Percentiles rank a stretch among this genome's conserved stretches.
These are phyloP conservation scores for Hafferia zeledoni DNA, from an alignment of 2,797 vertebrate species.

Conservation along the genomic window DNA sequence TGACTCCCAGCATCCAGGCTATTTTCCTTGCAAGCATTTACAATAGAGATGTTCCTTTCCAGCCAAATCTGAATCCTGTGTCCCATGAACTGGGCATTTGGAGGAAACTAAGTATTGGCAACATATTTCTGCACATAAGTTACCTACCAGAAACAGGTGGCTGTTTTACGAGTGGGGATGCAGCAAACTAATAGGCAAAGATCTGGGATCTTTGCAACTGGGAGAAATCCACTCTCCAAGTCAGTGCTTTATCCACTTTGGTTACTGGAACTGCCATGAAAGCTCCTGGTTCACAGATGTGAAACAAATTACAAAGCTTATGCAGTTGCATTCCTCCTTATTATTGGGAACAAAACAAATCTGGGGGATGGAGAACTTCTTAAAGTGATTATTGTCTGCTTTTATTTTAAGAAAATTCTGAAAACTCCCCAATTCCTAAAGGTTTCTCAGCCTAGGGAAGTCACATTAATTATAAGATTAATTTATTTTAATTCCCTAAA, in stretches of 20 bases:
- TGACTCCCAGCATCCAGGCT: not conserved
- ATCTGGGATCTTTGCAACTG: not conserved
- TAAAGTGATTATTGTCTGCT: slow-evolving; percentile 42
- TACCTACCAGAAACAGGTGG: slow-evolving; percentile 18
- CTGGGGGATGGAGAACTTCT: slow-evolving; percentile 45
- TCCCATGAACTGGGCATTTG: slow-evolving; percentile 4
- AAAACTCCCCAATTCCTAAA: slow-evolving; percentile 45
- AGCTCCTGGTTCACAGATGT: slow-evolving; percentile 63
- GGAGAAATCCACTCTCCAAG: not conserved
- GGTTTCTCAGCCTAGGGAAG: slow-evolving; percentile 57
- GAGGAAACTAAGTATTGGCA: not conserved
- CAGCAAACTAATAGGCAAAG: not conserved
- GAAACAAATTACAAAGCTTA: slow-evolving; percentile 38
- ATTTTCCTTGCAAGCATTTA: not conserved
- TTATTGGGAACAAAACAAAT: slow-evolving; percentile 69
- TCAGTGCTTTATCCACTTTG: slow-evolving; percentile 36
- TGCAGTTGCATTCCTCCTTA: slow-evolving; percentile 66
- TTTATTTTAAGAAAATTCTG: slow-evolving; percentile 55
- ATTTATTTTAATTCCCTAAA: slow-evolving; percentile 77
- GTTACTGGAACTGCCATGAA: slow-evolving; percentile 37
- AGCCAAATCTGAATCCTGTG: fast-evolving
- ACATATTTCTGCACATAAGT: not conserved
- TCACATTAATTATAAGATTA: slow-evolving; percentile 74
- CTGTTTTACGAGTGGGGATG: not conserved
- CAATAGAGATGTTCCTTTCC: not conserved